Evolutionary conservation across 1,140 invertebrate genomes (phyloP).

Genomic region (Pteromalus puparum): DNA sequence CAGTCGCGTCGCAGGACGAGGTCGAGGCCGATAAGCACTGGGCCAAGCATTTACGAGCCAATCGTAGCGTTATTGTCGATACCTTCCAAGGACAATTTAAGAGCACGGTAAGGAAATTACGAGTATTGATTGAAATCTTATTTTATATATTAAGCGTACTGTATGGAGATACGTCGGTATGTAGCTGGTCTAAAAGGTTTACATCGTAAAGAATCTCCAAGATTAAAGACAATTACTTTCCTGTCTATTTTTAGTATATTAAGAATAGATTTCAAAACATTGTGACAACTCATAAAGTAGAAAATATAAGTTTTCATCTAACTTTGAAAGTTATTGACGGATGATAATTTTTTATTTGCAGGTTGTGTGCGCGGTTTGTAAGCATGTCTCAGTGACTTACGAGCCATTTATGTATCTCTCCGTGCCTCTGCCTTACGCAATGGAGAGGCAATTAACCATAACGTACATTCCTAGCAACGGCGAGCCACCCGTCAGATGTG

Average conservation of each 20-base stretch:
- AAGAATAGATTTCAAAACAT: conserved; percentile 51
- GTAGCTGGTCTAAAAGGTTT: conserved; percentile 40
- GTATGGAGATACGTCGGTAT: conserved; percentile 61
- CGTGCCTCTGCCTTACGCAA: conserved; percentile 81
- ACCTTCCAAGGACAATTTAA: conserved; percentile 86
- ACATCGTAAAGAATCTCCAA: conserved; percentile 64
- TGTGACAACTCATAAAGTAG: conserved; percentile 28
- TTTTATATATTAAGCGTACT: neutral
- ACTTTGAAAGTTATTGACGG: neutral
- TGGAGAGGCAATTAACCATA: conserved; percentile 81
- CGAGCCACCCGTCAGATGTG: conserved; percentile 74
- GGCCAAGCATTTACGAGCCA: conserved; percentile 78
- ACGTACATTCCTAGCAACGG: conserved; percentile 77
- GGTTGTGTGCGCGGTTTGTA: conserved; percentile 83
- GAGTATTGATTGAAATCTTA: neutral
- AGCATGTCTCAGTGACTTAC: conserved; percentile 82
- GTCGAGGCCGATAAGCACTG: conserved; percentile 79
- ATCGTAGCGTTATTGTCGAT: conserved; percentile 82
- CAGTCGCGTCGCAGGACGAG: conserved; percentile 69
- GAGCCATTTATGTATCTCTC: conserved; percentile 87
- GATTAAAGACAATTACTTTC: conserved; percentile 60
- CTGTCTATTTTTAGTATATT: conserved; percentile 57
- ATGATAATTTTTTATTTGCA: conserved; percentile 65
- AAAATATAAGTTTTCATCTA: neutral
- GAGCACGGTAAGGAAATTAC: conserved; percentile 78